Evolutionary conservation across 2,888 invertebrate species (phyloP), one percentile per base, ranked within the genome.

Genomic region (Pseudococcus longispinus): DNA sequence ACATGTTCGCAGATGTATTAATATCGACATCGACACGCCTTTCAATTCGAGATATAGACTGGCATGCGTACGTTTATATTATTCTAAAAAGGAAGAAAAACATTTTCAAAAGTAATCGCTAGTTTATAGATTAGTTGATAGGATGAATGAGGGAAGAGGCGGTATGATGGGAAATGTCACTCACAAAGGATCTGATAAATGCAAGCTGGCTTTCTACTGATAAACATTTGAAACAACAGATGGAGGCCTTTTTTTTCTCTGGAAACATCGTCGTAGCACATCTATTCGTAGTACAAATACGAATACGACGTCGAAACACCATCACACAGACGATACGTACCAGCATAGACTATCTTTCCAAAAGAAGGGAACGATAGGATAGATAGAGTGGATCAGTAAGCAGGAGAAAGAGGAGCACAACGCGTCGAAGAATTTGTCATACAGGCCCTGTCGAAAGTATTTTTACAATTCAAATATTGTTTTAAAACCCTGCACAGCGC

Each of bases 221-320:
- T 86, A 86, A 86, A 86, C 86, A 46, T 86, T 74, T 84, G 84
- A 84, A 84, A 84, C 84, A 84, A 84, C 84, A 84, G 84, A 84
- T 65, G 84, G 84, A 84, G 65, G 42, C 84, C 65, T 84, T 32
- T 65, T 60, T 84, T 23, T 65, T 20, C 18, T 83, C 9, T n/a
- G 23, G 23, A 80, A 37, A 29, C 29, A n/a, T n/a, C n/a, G n/a
- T n/a, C 77, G 20, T 80, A 80, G 11, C 15, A 29, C 29, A 18
- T 70, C 29, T 29, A 37, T 23, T 23, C 1, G 1, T 60, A 51
- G 13, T 18, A 51, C 3, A n/a, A 18, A 2, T 2, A 18, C 51
- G 51, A 51, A 2, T 18, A 51, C 23, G 60, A 60, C 60, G 60
- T 23, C 60, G 60, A 60, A 55, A 55, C 55, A 55, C 55, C 55